Evolutionary conservation across 64 coral and sea anemone genomes (phyloP).

Genomic region (Actinia tenebrosa): DNA sequence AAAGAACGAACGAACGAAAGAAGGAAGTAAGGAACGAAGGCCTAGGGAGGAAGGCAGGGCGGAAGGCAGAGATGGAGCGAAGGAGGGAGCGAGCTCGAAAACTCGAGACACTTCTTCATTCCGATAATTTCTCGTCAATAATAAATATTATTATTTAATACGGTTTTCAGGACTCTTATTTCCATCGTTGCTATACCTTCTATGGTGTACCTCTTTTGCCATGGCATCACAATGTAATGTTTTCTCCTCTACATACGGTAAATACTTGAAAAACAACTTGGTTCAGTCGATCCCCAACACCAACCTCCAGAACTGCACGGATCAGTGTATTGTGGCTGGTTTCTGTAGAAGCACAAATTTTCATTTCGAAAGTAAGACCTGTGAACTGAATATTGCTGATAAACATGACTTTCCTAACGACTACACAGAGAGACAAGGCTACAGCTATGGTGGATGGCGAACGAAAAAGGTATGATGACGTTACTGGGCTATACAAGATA

Average conservation of each 20-base stretch:
- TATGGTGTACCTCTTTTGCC: background rate
- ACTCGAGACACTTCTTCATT: too few relatives aligned
- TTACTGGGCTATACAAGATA: too few relatives aligned
- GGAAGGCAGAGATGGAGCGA: too few relatives aligned
- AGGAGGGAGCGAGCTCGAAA: too few relatives aligned
- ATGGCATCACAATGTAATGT: background rate
- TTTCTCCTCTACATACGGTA: background rate
- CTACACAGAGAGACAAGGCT: background rate
- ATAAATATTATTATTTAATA: too few relatives aligned
- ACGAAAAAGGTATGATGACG: too few relatives aligned
- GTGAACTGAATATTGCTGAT: slow-evolving; percentile 33
- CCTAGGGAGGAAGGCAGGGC: too few relatives aligned
- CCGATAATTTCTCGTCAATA: too few relatives aligned
- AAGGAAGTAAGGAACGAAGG: too few relatives aligned
- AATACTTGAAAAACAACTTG: background rate
- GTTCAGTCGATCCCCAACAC: background rate
- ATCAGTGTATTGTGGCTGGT: background rate
- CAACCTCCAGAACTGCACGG: background rate
- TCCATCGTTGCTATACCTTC: background rate
- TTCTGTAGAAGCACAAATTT: slow-evolving; percentile 30
- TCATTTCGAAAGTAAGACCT: background rate
- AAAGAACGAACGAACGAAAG: too few relatives aligned
- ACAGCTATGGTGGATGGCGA: slow-evolving; percentile 2
- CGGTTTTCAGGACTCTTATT: background rate
- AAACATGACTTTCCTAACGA: background rate